Evolutionary conservation across 92 coral and sea anemone genomes (phyloP).

Genomic region (Virgularia gustaviana): DNA sequence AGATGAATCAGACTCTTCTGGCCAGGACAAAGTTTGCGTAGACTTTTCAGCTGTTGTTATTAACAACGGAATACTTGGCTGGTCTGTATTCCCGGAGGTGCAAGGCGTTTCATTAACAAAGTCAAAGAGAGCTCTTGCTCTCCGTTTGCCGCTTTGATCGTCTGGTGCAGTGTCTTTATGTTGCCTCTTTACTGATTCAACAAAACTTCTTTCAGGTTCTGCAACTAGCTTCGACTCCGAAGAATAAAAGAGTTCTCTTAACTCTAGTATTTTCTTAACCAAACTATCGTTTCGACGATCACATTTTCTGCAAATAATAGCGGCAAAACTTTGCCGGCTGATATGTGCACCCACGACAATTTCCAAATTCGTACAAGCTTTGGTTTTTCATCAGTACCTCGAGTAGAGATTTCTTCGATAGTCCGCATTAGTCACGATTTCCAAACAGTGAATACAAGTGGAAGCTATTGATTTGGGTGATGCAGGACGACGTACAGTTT

Average conservation of each 20-base stretch:
- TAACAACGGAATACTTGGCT: constrained; percentile 17
- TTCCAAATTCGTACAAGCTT: constrained; percentile 33
- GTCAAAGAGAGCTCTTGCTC: constrained; percentile 21
- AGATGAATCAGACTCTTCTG: constrained; percentile 25
- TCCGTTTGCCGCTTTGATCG: neutral
- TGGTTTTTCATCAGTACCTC: constrained; percentile 1
- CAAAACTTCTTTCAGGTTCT: constrained; percentile 5
- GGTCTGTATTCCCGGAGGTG: constrained; percentile 12
- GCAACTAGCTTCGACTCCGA: constrained; percentile 8
- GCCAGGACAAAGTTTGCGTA: constrained; percentile 40
- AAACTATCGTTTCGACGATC: constrained; percentile 20
- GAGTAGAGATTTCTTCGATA: constrained; percentile 13
- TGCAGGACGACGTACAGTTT: constrained; percentile 23
- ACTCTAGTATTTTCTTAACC: constrained; percentile 17
- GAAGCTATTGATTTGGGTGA: constrained; percentile 16
- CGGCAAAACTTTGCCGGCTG: constrained; percentile 18
- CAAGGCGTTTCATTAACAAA: neutral
- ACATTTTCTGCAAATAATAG: constrained; percentile 32
- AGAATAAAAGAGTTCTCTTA: constrained; percentile 7
- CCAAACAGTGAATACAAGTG: constrained; percentile 11
- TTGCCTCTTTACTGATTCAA: constrained; percentile 27
- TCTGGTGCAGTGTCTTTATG: neutral
- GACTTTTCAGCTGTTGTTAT: constrained; percentile 17
- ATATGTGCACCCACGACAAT: constrained; percentile 28
- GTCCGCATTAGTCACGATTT: constrained; percentile 26